Conservation (phyloP, 1,140 invertebrate genomes). For the Neelides sp. region DNA sequence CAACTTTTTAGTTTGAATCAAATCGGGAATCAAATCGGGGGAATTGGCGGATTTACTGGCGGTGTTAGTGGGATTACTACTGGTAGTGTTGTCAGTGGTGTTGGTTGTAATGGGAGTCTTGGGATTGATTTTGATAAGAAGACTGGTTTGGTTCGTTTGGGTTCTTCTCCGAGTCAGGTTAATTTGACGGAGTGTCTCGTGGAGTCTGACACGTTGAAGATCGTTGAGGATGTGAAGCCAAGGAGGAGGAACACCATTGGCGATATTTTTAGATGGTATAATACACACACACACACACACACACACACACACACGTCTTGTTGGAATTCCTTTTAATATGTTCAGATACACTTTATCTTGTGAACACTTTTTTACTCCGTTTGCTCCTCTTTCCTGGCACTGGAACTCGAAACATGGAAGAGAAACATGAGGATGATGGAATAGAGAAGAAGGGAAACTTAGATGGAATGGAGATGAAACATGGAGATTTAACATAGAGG, state of each 20-base stretch:
- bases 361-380: neutral
- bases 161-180: conserved; percentile 16
- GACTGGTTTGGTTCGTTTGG: too few relatives aligned
- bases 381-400: neutral
- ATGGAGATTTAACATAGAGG: too few relatives aligned
- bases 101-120: neutral
- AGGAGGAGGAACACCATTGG: conserved; percentile 28
- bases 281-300: neutral
- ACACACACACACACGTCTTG: neutral
- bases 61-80: neutral
- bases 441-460: too few relatives aligned
- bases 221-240: conserved; percentile 24
- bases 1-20: too few relatives aligned
- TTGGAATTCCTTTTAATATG: neutral
- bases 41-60: neutral
- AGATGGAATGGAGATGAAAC: too few relatives aligned
- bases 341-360: neutral
- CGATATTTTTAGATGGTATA: conserved; percentile 31
- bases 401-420: neutral
- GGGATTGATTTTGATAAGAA: too few relatives aligned
- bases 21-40: too few relatives aligned
- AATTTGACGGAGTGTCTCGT: conserved; percentile 24
- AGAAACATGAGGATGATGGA: neutral
- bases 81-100: neutral
- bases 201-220: conserved; percentile 14